Base-by-base conservation (phyloP, 2,888 invertebrate genomes). In the Eucera pruinosa region DNA sequence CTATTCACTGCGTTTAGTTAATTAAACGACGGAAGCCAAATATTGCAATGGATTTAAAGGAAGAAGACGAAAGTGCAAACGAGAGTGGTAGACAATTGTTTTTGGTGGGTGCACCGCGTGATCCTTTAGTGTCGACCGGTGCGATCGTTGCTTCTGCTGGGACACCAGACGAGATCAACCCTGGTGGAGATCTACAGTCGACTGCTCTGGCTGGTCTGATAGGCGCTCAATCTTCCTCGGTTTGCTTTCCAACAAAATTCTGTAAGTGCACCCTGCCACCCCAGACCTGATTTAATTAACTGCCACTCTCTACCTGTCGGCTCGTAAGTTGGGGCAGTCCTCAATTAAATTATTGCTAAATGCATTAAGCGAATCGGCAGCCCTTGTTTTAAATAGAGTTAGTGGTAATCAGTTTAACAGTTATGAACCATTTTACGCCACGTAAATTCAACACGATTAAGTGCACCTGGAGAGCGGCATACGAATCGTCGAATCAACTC, bases 271-370 rank as follows among this genome's bases (percentile, higher is more conserved):
- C 83, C 72, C 83, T 69, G 73, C 79, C 70, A 80, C 80, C 77
- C 83, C 75, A 80, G 79, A 81, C 80, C 82, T 91, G 89, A 91
- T 90, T 89, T 89, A 89, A 91, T 90, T 90, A 90, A 87, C 86
- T 75, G 79, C 73, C 83, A 81, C 83, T 82, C 84, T 87, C 86
- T 85, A 79, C 83, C 86, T 86, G 67, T 52, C 79, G 75, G 64
- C 78, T 57, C 73, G 82, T 74, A 87, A 88, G 80, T 88, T 88
- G 88, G 88, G 85, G 87, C 82, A 88, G 89, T 86, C 78, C 87
- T 91, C 92, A 92, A 92, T 92, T 91, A 92, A 92, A 92, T 92
- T 92, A 92, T 92, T 92, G 88, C 91, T 92, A 92, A 92, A 88
- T 91, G 89, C 90, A 91, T 92, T 92, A 92, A 92, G 89, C 89